A percentile compares a stretch with the other conserved stretches of the same genome.
These are phyloP conservation scores for Sitta europaea DNA, from an alignment of 2,113 vertebrate species.

Conservation along the genomic window DNA sequence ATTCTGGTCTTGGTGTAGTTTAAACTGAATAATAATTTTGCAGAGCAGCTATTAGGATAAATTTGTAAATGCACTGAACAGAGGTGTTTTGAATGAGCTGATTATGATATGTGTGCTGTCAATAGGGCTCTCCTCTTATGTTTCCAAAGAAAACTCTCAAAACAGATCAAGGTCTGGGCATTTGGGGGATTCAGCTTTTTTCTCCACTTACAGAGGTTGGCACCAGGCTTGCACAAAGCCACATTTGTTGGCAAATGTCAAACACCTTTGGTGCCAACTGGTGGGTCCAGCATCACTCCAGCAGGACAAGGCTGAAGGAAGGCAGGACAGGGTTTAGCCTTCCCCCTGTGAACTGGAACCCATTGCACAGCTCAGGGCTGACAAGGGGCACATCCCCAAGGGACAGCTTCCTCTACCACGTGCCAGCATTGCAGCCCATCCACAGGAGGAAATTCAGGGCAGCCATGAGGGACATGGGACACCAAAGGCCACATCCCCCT, in stretches of 20 bases:
- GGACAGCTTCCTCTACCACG: accelerated
- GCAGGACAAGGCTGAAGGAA: not conserved
- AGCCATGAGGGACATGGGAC: not conserved
- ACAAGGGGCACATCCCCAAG: not conserved
- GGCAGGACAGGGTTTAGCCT: not conserved
- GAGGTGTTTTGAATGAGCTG: not conserved
- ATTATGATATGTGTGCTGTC: not conserved
- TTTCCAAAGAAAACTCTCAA: not conserved
- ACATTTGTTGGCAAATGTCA: not conserved
- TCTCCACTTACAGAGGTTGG: not conserved
- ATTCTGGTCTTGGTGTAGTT: not conserved
- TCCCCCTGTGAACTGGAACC: not conserved
- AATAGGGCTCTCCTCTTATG: not conserved
- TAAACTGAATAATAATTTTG: not conserved
- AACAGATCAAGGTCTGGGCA: not conserved
- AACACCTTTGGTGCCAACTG: not conserved
- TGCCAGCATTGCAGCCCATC: not conserved
- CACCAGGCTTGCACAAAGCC: not conserved
- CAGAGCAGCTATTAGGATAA: not conserved
- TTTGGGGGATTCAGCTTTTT: not conserved
- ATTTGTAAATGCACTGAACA: not conserved
- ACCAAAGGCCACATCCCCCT: not conserved
- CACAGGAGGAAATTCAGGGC: not conserved
- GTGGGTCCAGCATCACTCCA: not conserved
- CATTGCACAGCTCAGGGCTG: not conserved